These are phyloP conservation scores for Sycophila texana DNA, from an alignment of 2,888 invertebrate genomes.

Conservation along the genomic window DNA sequence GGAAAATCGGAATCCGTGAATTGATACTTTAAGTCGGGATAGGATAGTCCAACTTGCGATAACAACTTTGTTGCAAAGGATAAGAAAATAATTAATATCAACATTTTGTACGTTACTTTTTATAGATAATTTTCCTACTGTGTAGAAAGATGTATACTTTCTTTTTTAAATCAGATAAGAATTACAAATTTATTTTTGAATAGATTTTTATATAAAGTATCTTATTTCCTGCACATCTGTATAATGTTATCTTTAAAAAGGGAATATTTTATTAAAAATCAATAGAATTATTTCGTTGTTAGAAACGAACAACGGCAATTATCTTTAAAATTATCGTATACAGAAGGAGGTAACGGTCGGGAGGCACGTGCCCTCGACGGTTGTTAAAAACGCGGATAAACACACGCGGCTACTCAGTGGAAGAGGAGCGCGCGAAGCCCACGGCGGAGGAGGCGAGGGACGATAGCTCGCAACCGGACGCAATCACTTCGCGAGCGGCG, in stretches of 20 bases:
- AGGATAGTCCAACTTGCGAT: background rate
- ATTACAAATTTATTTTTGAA: no score
- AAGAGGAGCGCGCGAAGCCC: background rate
- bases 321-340: no score
- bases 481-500: constrained; percentile 63
- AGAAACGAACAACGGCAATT: no score
- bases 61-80: constrained; percentile 30
- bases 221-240: no score
- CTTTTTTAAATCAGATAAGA: no score
- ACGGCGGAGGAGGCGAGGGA: constrained; percentile 37
- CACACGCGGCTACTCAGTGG: background rate
- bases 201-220: no score
- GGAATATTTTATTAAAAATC: no score
- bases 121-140: no score
- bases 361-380: background rate
- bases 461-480: constrained; percentile 57
- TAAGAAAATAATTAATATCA: background rate
- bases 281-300: no score
- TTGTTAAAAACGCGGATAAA: constrained; percentile 29
- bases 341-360: background rate
- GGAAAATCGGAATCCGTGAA: no score
- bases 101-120: background rate
- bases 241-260: no score
- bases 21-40: background rate
- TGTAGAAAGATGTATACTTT: no score